Evolutionary conservation across 2,888 invertebrate genomes (phyloP), one percentile per base, ranked within the genome.

Genomic region (Anthophora plumipes): DNA sequence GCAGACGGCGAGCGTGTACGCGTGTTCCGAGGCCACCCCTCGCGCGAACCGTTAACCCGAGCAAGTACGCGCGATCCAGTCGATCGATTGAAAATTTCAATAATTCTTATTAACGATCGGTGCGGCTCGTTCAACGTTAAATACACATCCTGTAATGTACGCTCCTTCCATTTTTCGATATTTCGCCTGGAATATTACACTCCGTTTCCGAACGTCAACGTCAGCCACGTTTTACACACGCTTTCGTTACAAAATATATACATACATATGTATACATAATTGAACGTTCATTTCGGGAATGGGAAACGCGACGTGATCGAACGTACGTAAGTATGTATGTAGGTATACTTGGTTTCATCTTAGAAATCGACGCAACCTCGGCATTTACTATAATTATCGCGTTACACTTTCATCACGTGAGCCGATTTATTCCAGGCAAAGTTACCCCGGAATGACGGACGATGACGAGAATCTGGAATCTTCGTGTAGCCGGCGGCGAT

Each of bases 391-490:
- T 73, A 85, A 85, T 85, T 85, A 83, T 83, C 83, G 83, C 71
- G 76, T 72, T 81, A 72, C 76, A 82, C 64, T 82, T 81, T 80
- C 74, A 71, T 83, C 83, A 85, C 78, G 85, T 77, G 83, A 78
- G 76, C 55, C 83, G 83, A 82, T 85, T 85, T 82, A 71, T 73
- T 55, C 77, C 57, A 71, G 57, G 68, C 82, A 73, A 75, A 66
- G 79, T 80, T 82, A 78, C 75, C 60, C 73, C 57, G 50, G 71
- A 74, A 82, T 84, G 84, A 86, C 82, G 86, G 78, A 84, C 84
- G 84, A 82, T 86, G 86, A 84, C 85, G 84, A 84, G 85, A 86
- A 86, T 86, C 86, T 86, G 86, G 84, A 86, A 86, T 86, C 83
- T 77, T 77, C 67, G 77, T 46, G 43, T 63, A 52, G 78, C 86